These are phyloP conservation scores for Microcebus ravelobensis DNA, from an alignment of 2,113 vertebrate genomes.

Conservation along the genomic window DNA sequence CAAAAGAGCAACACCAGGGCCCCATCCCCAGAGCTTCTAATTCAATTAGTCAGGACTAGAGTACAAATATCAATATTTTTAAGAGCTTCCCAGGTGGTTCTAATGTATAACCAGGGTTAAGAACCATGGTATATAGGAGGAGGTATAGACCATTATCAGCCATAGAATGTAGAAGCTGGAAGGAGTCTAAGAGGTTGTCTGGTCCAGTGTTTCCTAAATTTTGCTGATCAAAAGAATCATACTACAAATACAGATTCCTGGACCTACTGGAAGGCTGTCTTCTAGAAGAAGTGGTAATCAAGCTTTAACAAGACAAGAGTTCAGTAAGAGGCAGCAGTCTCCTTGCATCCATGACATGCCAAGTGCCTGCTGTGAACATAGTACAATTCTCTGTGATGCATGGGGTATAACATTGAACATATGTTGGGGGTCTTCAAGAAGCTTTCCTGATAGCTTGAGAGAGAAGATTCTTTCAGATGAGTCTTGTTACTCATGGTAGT, in stretches of 20 bases:
- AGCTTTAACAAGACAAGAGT: neutral
- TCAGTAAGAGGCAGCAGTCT: neutral
- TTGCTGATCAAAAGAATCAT: neutral
- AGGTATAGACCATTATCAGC: neutral
- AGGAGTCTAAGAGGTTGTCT: neutral
- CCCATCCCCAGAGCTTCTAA: neutral
- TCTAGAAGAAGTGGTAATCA: constrained; percentile 32
- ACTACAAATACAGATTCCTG: constrained; percentile 7
- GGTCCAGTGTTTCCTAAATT: neutral
- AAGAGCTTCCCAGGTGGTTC: constrained; percentile 33
- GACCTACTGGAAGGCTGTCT: neutral
- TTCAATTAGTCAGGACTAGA: constrained; percentile 13
- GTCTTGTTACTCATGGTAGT: neutral
- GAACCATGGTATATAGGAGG: neutral
- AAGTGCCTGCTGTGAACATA: neutral
- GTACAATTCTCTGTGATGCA: neutral
- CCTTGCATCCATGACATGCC: neutral
- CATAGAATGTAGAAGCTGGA: neutral
- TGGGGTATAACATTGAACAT: neutral
- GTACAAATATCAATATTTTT: neutral
- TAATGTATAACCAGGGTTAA: neutral
- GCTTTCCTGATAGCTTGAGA: constrained; percentile 9
- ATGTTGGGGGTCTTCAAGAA: neutral
- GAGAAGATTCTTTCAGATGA: constrained; percentile 6
- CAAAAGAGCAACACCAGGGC: neutral